Evolutionary conservation across 2,888 invertebrate genomes (phyloP), one percentile per base, ranked within the genome.

Genomic region (Drosophila mimica): DNA sequence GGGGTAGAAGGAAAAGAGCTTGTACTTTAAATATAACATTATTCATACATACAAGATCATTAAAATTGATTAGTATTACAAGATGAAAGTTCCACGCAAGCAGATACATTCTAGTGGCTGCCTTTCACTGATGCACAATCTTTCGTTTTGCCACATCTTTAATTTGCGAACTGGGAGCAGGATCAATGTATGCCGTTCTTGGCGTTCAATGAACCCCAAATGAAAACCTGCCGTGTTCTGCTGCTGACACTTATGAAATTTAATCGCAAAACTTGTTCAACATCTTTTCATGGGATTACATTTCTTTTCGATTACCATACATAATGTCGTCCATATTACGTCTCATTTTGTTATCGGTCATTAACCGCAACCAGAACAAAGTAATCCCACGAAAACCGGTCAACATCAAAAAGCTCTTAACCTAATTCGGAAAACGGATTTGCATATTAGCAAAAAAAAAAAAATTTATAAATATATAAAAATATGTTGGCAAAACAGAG

Each of bases 201-300:
- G 51, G 51, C 82, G 82, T 85, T 82, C 82, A 82, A 82, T 82
- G 82, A 82, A 82, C 82, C 52, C 70, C 52, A 38, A 43, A 63
- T 70, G 71, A 68, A 83, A 85, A 73, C 76, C 79, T 62, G 70
- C 61, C 60, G 28, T 34, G 75, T 58, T 68, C 57, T 60, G 61
- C 46, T 52, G 53, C 53, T 40, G 46, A 34, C 51, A 54, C 20
- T 64, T 31, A 52, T 65, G 36, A 67, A 54, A 69, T 53, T 59
- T 48, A 54, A 53, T 58, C 53, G 66, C 70, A 65, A 82, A 85
- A 83, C 53, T 86, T 74, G 83, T 62, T 59, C 66, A 74, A 79
- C 83, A 74, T 74, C 83, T 84, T 83, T 83, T 74, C 60, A 65
- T 62, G 60, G 68, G 69, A 57, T 82, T 74, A 74, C 72, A 83